Base-by-base conservation (phyloP, 2,113 vertebrate genomes). In the Arizona elegans region DNA sequence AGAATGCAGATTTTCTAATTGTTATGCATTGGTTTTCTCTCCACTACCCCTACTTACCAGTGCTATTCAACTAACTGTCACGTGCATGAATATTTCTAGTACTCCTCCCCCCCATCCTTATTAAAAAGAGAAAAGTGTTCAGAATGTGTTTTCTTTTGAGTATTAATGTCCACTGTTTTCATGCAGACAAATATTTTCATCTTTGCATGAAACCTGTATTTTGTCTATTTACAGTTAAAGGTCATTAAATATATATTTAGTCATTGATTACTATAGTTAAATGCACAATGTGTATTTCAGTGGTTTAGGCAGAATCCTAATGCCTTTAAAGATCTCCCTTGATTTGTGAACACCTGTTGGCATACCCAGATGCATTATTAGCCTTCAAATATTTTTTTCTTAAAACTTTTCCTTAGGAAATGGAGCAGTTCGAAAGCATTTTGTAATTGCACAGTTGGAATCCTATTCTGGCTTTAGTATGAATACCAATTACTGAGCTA, bases 201-300 rank as follows among this genome's bases (percentile, higher is more conserved):
- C 94, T 96, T 97, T 96, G 96, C 97, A 93, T 59, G 92, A 97
- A 97, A 95, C 96, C 95, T 96, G 96, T 96, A 95, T 97, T 97
- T 98, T 97, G 96, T 97, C 96, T 96, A 23, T 54, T 90, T 95
- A 96, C 94, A 96, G 97, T 98, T 97, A 97, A 98, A 98, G 98
- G 98, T 98, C 97, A 97, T 98, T 98, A 98, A 97, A 97, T 97
- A 96, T 97, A 96, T 96, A 96, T 93, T 96, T 92, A 94, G 94
- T 96, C 96, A 97, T 98, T 97, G 98, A 98, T 98, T 97, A 96
- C 92, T 97, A 96, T 94, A 95, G 93, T 94, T 94, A 88, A 91
- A 94, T 93, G 59, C 92, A 12, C 54, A 87, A 90, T 38, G 58
- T 88, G 43, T 81, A 93, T 95, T 96, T 47, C 88, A 91, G 86